phyloP scores from a whole-genome alignment of 2,888 invertebrate species.

The Operophtera brumata region DNA sequence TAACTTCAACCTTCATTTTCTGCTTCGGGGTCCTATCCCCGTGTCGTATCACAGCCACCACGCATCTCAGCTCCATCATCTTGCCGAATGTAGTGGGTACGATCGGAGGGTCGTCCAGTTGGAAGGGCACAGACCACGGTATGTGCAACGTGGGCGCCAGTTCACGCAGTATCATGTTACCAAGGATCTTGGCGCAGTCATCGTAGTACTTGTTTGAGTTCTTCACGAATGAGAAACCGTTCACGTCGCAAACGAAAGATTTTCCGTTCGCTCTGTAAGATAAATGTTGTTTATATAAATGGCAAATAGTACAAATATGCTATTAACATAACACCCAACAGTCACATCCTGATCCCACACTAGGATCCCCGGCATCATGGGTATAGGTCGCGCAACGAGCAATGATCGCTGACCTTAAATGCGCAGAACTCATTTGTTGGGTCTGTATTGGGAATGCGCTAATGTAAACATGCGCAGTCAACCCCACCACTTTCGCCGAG shows the following conservation, averaged over 20 bases:
- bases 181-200: slow-evolving; percentile 98
- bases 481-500: no score
- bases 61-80: slow-evolving; percentile 96
- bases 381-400: no score
- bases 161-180: slow-evolving; percentile 97
- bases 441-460: no score
- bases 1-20: slow-evolving; percentile 99
- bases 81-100: slow-evolving; percentile 99
- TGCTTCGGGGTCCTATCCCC: slow-evolving; percentile 99
- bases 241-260: slow-evolving; percentile 99
- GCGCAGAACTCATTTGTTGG: no score
- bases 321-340: no score
- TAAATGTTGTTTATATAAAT: neutral
- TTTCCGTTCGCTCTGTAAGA: slow-evolving; percentile 95
- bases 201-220: slow-evolving; percentile 99
- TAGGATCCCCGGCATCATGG: no score
- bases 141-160: slow-evolving; percentile 97
- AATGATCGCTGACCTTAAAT: no score
- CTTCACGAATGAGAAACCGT: slow-evolving; percentile 99
- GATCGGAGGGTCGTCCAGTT: slow-evolving; percentile 98
- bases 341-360: no score
- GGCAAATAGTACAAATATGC: no score
- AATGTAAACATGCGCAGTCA: no score
- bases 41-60: slow-evolving; percentile 98
- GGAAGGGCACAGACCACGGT: slow-evolving; percentile 98